phyloP scores from a whole-genome alignment of 2,888 invertebrate species.

The Itoplectis maculator region DNA sequence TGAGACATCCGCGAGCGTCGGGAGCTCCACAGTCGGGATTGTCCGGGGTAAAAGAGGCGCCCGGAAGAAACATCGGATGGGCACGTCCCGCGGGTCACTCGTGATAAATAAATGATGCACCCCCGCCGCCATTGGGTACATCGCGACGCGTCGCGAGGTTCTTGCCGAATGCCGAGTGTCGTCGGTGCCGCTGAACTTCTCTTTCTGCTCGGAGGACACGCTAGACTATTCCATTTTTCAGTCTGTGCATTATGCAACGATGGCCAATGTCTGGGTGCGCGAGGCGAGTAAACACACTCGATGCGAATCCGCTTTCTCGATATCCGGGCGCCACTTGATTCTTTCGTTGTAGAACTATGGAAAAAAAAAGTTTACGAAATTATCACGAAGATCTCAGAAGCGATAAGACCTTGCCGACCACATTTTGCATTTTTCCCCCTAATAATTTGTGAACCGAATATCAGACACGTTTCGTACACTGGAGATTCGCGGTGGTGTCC shows the following conservation, averaged over 20 bases:
- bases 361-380: too few relatives aligned
- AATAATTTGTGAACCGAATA: slow-evolving; percentile 48
- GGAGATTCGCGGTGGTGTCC: slow-evolving; percentile 36
- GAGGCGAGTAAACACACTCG: not conserved
- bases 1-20: slow-evolving; percentile 19
- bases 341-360: too few relatives aligned
- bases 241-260: slow-evolving; percentile 47
- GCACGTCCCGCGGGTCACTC: slow-evolving; percentile 54
- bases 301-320: not conserved
- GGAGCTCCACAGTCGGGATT: slow-evolving; percentile 42
- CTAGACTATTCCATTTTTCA: slow-evolving; percentile 53
- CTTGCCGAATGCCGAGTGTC: not conserved
- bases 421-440: not conserved
- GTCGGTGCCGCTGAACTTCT: not conserved
- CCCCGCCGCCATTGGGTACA: slow-evolving; percentile 28
- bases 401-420: not conserved
- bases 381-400: too few relatives aligned
- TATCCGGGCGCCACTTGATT: too few relatives aligned
- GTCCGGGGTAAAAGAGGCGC: slow-evolving; percentile 25
- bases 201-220: slow-evolving; percentile 2
- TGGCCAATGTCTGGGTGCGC: slow-evolving; percentile 28
- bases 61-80: slow-evolving; percentile 38
- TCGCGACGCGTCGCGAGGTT: slow-evolving; percentile 23
- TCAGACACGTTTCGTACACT: slow-evolving; percentile 66
- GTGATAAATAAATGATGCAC: slow-evolving; percentile 61